Percentiles rank a stretch among this genome's conserved stretches.
These are phyloP conservation scores for Tachypleus tridentatus DNA, from an alignment of 1,140 invertebrate genomes.

Conservation along the genomic window DNA sequence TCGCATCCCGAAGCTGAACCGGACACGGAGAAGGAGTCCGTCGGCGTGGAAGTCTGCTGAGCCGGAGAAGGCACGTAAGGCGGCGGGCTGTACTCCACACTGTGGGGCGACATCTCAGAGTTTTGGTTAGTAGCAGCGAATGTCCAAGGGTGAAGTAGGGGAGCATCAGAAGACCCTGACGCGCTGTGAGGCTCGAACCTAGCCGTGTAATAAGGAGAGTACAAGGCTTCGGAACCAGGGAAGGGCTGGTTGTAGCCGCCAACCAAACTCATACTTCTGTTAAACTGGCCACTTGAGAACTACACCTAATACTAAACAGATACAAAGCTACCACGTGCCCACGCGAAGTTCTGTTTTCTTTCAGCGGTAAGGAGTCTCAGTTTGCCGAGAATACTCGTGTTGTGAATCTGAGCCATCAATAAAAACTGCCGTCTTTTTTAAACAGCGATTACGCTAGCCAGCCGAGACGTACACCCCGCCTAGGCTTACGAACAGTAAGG, in stretches of 20 bases:
- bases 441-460: too few relatives aligned
- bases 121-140: background rate
- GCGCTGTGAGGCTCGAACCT: slow-evolving; percentile 5
- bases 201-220: slow-evolving; percentile 14
- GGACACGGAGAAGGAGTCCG: background rate
- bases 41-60: background rate
- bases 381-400: too few relatives aligned
- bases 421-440: too few relatives aligned
- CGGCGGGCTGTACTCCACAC: slow-evolving; percentile 5
- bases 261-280: slow-evolving; percentile 15
- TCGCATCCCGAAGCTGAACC: background rate
- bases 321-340: too few relatives aligned
- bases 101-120: background rate
- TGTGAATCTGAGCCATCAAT: too few relatives aligned
- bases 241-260: slow-evolving; percentile 16
- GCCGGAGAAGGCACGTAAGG: slow-evolving; percentile 1
- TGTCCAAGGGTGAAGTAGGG: background rate
- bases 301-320: too few relatives aligned
- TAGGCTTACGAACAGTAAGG: too few relatives aligned
- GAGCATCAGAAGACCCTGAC: background rate
- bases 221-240: slow-evolving; percentile 5
- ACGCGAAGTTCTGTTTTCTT: too few relatives aligned
- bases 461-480: too few relatives aligned
- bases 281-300: too few relatives aligned
- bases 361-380: too few relatives aligned